Base-by-base conservation (phyloP, 2,888 invertebrate species). In the Epistrophella euchroma region DNA sequence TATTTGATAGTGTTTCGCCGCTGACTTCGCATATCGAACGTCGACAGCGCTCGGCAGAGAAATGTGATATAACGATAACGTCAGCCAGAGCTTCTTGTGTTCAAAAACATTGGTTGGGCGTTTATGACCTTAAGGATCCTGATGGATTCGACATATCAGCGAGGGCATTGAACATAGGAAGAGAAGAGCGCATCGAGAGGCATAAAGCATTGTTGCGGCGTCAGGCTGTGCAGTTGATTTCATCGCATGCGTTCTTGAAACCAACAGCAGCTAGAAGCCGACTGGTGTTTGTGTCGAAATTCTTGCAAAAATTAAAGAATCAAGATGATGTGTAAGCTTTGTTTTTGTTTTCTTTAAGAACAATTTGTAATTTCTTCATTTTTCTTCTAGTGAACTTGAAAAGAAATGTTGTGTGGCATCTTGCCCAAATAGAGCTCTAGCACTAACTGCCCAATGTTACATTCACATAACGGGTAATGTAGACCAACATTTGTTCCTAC, bases 381-480 rank as follows among this genome's bases (percentile, higher is more conserved):
- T 25, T 66, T 6, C 43, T 79, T 79, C n/a, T 52, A 78, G 77
- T 77, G 62, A 88, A 40, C 88, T 90, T 66, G 88, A 89, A 52
- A 92, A 91, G 85, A 90, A 89, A 22, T 92, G 92, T 68, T 88
- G 90, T 71, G 88, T 91, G 60, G 79, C 88, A 37, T 89, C 88
- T 55, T 93, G 93, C 81, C 88, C 87, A 68, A 89, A 90, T 72
- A 89, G 89, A n/a, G 90, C 92, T 3, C 85, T 93, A 7, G 91
- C 91, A 78, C 90, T 92, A 89, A 95, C 97, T 0, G 95, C 96
- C 81, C 96, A 97, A 91, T 98, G 98, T 92, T 94, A 96, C 47
- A 93, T 95, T 84, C 98, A 98, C 93, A 96, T 98, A 89, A 96
- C 97, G 93, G 94, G 95, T 87, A 97, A 97, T 91, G 94, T 95